Base-by-base conservation (phyloP, 2,113 vertebrate genomes). In the Australoheros scitulus region DNA sequence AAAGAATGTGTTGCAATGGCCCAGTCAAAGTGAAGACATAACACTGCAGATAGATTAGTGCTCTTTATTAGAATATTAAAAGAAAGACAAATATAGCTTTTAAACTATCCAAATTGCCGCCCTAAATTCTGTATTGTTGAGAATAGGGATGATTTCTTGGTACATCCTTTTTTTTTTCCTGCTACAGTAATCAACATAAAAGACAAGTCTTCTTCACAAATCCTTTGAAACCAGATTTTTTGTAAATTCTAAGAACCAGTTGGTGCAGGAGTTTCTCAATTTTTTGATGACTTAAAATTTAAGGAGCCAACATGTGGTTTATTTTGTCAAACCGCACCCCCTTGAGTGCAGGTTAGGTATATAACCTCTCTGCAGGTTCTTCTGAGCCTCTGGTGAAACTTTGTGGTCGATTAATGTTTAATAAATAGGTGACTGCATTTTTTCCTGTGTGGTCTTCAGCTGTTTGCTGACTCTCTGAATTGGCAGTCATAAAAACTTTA, bases 271-370 rank as follows among this genome's bases (percentile, higher is more conserved):
- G 0, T 65, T 65, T 0, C n/a, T 65, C 38, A 0, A 65, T 65
- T 13, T 8, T 65, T 17, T 43, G 7, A 65, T 43, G 38, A 65
- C 63, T 43, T 38, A 68, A 38, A 50, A 26, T 47, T 47, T 68
- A 50, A 22, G 64, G 3, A 68, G 15, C 22, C 64, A 50, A 43
- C 9, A 26, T 50, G 64, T 0, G 0, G 0, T 29, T 2, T 43
- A 11, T 43, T 43, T 13, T 15, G 43, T 47, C 43, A 15, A 14
- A 47, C 43, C 29, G 65, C 43, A 70, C 43, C 24, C 0, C 65
- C 65, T 70, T 70, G 15, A 70, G 41, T 43, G 15, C 26, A 70
- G 0, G 64, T 18, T 0, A 20, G 52, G 8, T 18, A 68, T 17
- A 26, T 8, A 68, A 47, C 14, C 5, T 68, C 17, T 26, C 22